Conservation (phyloP, 1,140 invertebrate genomes). For the Drosophila kohkoa region DNA sequence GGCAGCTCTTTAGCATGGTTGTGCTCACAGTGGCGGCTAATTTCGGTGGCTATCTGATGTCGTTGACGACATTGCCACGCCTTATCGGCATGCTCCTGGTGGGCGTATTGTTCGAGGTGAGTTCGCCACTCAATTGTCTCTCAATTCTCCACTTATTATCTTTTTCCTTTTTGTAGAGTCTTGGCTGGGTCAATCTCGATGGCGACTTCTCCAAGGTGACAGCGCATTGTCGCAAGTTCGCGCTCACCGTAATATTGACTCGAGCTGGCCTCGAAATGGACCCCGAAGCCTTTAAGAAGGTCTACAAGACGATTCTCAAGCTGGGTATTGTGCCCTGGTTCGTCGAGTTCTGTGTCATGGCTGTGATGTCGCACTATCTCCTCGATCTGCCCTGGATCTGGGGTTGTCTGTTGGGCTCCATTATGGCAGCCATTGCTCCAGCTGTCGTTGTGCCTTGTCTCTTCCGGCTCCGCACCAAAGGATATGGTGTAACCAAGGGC, state of each 20-base stretch:
- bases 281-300: conserved; percentile 91
- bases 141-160: not conserved
- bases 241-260: conserved; percentile 95
- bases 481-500: conserved; percentile 96
- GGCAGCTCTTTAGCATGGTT: conserved; percentile 92
- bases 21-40: conserved; percentile 90
- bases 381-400: conserved; percentile 94
- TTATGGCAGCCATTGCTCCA: conserved; percentile 96
- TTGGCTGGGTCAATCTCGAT: conserved; percentile 90
- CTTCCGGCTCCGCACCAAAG: conserved; percentile 92
- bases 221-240: conserved; percentile 92
- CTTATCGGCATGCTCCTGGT: conserved; percentile 95
- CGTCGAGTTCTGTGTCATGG: conserved; percentile 90
- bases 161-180: conserved; percentile 85
- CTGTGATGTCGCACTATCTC: conserved; percentile 90
- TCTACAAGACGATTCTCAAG: conserved; percentile 92
- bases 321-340: conserved; percentile 94
- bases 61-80: conserved; percentile 92
- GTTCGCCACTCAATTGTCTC: not conserved
- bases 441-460: conserved; percentile 97
- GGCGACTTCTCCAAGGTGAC: conserved; percentile 87
- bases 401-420: conserved; percentile 93
- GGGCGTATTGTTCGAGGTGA: conserved; percentile 90
- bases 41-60: conserved; percentile 92
- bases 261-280: conserved; percentile 97